Base-by-base conservation (phyloP, 2,888 invertebrate species). In the Ectropis crepuscularia region DNA sequence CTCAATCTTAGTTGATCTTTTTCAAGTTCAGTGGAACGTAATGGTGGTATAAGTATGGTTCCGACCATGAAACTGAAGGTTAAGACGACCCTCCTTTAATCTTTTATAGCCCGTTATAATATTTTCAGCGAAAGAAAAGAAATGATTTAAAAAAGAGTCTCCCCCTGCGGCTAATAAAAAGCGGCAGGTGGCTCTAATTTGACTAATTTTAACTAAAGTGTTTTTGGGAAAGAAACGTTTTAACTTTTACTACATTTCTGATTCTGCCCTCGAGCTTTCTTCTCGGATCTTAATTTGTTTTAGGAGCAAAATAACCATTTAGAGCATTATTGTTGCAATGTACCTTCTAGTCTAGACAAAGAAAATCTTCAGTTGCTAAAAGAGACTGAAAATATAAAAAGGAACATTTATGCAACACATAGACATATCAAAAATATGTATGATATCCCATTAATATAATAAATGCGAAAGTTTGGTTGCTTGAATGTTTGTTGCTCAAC, bases 151-250 rank as follows among this genome's bases (percentile, higher is more conserved):
- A 42, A 55, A 57, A 53, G 46, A 46, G 7, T 37, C 38, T 50
- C 37, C 57, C 43, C 53, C 12, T 39, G 48, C 28, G 53, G 57
- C 50, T 47, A 62, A 63, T 53, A 57, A 63, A 62, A 61, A 57
- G 47, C 57, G 57, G 46, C 57, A 63, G 57, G 57, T 63, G 57
- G 53, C 16, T 43, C 7, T 63, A 57, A 63, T 63, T 63, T 53
- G 53, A 63, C 57, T 63, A 63, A 57, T 63, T 57, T 63, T 42
- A 62, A 51, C 42, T 51, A 42, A 58, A 51, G 62, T 11, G 41
- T 62, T 57, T 57, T 53, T 47, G 12, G 42, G 41, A 41, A 16
- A 61, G 51, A 47, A 42, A 45, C 41, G 41, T 51, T 61, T 62
- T 57, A 57, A 53, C 51, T 47, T 47, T 43, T 41, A 42, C 51